Evolutionary conservation across 2,113 vertebrate genomes (phyloP), one percentile per base, ranked within the genome.

Genomic region (Zosterops hypoxanthus): DNA sequence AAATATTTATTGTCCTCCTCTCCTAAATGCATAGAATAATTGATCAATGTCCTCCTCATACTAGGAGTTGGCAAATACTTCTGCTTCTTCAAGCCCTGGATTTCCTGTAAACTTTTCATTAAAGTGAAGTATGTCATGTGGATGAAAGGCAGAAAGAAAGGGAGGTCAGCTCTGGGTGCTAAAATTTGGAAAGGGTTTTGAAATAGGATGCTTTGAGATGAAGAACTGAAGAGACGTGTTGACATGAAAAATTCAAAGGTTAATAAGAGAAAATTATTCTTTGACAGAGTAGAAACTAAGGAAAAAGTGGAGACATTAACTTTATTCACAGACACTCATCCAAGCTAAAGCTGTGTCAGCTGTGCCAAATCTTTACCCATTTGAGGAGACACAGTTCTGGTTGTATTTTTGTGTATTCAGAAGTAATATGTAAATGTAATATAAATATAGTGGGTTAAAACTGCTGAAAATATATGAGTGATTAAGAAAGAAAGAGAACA

Each of bases 211-310:
- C 41, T 33, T 50, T 79, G 11, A 36, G 66, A 84, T 15, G 16
- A 69, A 72, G 7, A 25, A 21, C 5, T 57, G 9, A 41, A 64
- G 33, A 28, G 59, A 66, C 0, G 0, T 19, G 19, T 25, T 29
- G 59, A 49, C 53, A 64, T 26, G 6, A 69, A 72, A 82, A 87
- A 19, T 34, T 82, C 10, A 85, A 68, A 24, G 8, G 7, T 71
- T n/a, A 73, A 53, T 63, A 82, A 56, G 29, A 73, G 11, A 56
- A 81, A 61, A 50, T 15, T 1, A 0, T 82, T 44, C 9, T 78
- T 19, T 87, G 68, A 63, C n/a, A 80, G 25, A 41, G 19, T 66
- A 39, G 69, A 78, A 85, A 65, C 25, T 16, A 63, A 57, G 36
- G 20, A 20, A 60, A 65, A 81, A 70, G 36, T 16, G 0, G 42